Conservation (phyloP, 2,113 vertebrate genomes). For the Jacana jacana region DNA sequence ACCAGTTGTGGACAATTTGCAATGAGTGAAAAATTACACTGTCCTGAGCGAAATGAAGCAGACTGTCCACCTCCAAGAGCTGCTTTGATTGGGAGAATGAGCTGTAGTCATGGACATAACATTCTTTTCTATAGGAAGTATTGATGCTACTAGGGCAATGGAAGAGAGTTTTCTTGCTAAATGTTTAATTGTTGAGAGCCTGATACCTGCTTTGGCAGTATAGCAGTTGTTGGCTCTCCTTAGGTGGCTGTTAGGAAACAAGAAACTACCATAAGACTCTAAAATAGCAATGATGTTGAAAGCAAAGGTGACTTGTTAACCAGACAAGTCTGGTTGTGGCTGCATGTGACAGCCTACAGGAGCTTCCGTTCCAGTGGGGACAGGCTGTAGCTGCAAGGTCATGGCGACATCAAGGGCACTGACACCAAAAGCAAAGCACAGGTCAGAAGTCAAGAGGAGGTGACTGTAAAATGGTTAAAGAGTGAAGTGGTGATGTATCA, state of each 20-base stretch:
- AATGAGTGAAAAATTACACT: neutral
- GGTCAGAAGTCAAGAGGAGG: neutral
- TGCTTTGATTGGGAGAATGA: neutral
- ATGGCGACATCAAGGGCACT: accelerated
- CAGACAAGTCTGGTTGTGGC: neutral
- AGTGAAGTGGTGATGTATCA: neutral
- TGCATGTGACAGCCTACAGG: neutral
- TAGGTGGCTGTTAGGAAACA: neutral
- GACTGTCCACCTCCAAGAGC: neutral
- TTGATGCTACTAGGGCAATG: neutral
- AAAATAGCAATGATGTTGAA: neutral
- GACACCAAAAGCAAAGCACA: neutral
- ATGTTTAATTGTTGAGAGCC: neutral
- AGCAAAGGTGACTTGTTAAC: neutral
- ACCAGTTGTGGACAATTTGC: neutral
- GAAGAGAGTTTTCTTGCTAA: neutral
- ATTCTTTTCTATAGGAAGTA: neutral
- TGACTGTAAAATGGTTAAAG: neutral
- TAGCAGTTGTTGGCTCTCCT: neutral
- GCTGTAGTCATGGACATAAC: neutral
- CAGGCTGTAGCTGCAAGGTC: neutral
- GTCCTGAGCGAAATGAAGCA: neutral
- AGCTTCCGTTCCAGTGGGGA: neutral
- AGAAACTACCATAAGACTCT: neutral
- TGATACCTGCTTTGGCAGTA: neutral